A percentile compares a stretch with the other conserved stretches of the same genome.
Evolutionary conservation across 2,113 vertebrate genomes (phyloP).

Genomic region (Antechinus flavipes): DNA sequence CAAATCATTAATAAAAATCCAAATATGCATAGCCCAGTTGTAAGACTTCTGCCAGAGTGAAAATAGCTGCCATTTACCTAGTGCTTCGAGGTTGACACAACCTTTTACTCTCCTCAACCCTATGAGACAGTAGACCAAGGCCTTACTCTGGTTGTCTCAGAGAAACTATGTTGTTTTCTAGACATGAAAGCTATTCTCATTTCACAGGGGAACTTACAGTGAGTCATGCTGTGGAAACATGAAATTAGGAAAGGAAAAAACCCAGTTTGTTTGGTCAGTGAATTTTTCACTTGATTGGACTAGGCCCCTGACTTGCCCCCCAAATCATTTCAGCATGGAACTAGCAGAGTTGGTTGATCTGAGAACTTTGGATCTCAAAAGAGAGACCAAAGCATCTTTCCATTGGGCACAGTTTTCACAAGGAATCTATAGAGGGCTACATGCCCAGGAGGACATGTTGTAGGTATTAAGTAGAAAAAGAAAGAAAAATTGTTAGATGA

Average conservation of each 20-base stretch:
- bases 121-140: neutral
- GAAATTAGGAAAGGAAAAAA: conserved; percentile 24
- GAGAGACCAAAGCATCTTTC: neutral
- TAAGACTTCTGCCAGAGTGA: neutral
- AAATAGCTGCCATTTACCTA: neutral
- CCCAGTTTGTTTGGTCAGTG: neutral
- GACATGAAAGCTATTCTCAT: conserved; percentile 52
- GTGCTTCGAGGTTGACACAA: rapidly evolving
- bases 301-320: neutral
- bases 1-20: neutral
- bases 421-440: neutral
- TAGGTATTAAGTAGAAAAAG: neutral
- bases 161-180: conserved; percentile 19
- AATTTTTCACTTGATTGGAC: neutral
- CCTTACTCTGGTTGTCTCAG: neutral
- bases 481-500: neutral
- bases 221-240: conserved; percentile 30
- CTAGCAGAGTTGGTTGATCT: neutral
- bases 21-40: neutral
- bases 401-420: neutral
- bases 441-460: neutral
- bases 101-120: neutral
- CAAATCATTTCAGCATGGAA: neutral
- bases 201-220: neutral
- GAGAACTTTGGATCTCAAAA: neutral